These are phyloP conservation scores for Cephus pulcher DNA, from an alignment of 2,888 invertebrate species.

Conservation along the genomic window DNA sequence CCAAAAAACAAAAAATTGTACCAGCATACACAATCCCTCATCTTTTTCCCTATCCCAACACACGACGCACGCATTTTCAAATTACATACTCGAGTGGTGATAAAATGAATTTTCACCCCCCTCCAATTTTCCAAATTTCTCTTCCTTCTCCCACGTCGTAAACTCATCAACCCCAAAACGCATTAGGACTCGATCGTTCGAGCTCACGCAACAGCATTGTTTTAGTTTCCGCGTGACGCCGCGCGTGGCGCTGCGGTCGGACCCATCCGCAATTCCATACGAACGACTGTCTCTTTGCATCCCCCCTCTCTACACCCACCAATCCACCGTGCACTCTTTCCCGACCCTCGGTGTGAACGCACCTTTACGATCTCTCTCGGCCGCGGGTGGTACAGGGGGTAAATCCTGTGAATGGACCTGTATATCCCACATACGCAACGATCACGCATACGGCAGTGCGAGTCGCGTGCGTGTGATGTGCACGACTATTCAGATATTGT, in stretches of 20 bases:
- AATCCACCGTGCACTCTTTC: neutral
- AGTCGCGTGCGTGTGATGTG: slow-evolving; percentile 38
- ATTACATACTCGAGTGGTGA: too few relatives aligned
- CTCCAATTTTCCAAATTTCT: too few relatives aligned
- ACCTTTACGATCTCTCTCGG: slow-evolving; percentile 10
- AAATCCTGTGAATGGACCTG: too few relatives aligned
- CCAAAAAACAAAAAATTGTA: neutral
- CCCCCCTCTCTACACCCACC: too few relatives aligned
- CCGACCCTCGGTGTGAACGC: neutral
- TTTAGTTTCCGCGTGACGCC: slow-evolving; percentile 15
- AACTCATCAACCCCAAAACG: neutral
- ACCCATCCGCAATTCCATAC: slow-evolving; percentile 36
- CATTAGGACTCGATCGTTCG: neutral
- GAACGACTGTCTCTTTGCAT: slow-evolving; percentile 21
- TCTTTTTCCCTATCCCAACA: too few relatives aligned
- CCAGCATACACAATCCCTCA: neutral
- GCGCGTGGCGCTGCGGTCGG: slow-evolving; percentile 37
- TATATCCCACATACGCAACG: too few relatives aligned
- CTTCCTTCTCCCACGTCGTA: neutral
- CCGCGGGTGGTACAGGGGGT: too few relatives aligned
- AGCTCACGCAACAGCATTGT: neutral
- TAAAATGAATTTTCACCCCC: too few relatives aligned
- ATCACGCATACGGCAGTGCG: too few relatives aligned
- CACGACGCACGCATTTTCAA: too few relatives aligned
- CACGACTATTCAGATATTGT: slow-evolving; percentile 66